A percentile compares a stretch with the other conserved stretches of the same genome.
Evolutionary conservation across 2,797 vertebrate genomes (phyloP).

Genomic region (Leucoraja ocellata): DNA sequence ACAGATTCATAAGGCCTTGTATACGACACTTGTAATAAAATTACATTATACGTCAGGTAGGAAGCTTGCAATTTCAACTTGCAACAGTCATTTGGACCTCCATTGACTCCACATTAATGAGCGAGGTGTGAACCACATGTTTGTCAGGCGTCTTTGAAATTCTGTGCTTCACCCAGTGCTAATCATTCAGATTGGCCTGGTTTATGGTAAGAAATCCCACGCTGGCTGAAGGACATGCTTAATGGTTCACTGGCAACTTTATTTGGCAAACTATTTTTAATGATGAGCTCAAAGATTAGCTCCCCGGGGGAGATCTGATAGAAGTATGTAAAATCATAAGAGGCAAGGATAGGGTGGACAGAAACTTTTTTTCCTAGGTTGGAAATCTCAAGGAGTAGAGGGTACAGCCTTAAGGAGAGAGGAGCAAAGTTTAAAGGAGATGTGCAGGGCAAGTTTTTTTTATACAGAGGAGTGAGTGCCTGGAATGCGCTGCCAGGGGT

Average conservation of each 20-base stretch:
- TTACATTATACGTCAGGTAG: not conserved
- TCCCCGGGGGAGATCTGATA: too few species aligned
- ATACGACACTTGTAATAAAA: not conserved
- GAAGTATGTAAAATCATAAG: too few species aligned
- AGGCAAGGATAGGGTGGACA: too few species aligned
- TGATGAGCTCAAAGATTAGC: not conserved
- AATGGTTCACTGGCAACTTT: not conserved
- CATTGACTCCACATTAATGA: not conserved
- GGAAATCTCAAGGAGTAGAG: too few species aligned
- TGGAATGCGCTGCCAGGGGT: too few species aligned
- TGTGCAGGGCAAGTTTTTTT: too few species aligned
- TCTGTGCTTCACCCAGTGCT: not conserved
- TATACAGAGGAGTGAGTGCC: too few species aligned
- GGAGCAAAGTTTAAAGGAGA: too few species aligned
- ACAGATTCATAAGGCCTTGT: not conserved
- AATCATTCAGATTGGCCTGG: not conserved
- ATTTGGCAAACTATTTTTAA: not conserved
- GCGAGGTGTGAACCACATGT: not conserved
- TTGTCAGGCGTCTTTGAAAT: not conserved
- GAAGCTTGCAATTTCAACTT: not conserved
- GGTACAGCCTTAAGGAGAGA: too few species aligned
- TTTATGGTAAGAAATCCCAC: not conserved
- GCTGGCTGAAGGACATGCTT: not conserved
- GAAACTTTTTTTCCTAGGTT: too few species aligned
- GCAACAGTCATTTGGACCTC: not conserved